Conservation (phyloP, 2,888 invertebrate species). For the Machimus rusticus region DNA sequence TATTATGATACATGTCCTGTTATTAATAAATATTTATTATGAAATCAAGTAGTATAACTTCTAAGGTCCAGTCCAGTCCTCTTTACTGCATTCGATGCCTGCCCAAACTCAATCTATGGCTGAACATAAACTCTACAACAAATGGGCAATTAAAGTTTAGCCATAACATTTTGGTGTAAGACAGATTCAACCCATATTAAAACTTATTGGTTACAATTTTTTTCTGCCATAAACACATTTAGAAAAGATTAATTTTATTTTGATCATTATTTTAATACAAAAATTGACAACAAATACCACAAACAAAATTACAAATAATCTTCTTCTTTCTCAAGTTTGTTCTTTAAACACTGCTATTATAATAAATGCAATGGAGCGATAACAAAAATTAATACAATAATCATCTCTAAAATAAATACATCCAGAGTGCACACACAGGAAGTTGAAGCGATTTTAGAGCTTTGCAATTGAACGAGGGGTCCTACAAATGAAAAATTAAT, state of each 20-base stretch:
- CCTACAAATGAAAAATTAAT: slow-evolving; percentile 47
- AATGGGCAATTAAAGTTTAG: no score
- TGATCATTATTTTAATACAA: background rate
- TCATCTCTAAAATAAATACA: slow-evolving; percentile 3
- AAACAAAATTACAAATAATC: background rate
- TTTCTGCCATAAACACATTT: background rate
- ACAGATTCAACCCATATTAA: background rate
- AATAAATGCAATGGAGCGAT: background rate
- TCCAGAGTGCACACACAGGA: slow-evolving; percentile 5
- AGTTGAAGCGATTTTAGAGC: background rate
- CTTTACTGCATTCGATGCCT: no score
- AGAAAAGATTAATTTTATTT: background rate
- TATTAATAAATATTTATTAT: no score
- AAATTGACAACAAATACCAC: background rate
- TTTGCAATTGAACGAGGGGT: slow-evolving; percentile 25
- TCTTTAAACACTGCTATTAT: background rate
- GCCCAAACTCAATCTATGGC: no score
- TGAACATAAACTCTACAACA: no score
- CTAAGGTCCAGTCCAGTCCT: no score
- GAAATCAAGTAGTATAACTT: no score
- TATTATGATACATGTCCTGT: no score
- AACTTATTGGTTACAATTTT: background rate
- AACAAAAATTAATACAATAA: background rate
- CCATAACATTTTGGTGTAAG: no score
- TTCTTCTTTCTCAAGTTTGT: background rate